These are phyloP conservation scores for Acanthornis magna DNA, from an alignment of 2,797 vertebrate species.

Conservation along the genomic window DNA sequence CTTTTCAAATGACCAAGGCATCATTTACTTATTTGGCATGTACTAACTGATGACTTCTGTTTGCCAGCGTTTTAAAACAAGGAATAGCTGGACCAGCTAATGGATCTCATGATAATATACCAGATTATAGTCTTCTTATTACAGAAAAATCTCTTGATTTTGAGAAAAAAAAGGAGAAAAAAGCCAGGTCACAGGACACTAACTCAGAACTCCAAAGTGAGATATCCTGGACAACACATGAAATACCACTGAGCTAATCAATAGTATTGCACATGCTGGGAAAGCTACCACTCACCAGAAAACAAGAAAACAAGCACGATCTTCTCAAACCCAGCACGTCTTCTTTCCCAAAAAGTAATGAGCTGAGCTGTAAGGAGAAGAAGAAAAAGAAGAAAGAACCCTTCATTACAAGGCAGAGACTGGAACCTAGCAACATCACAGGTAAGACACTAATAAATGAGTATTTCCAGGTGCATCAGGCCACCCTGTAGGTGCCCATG, in stretches of 20 bases:
- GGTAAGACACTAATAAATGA: not conserved
- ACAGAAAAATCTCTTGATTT: not conserved
- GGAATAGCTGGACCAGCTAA: not conserved
- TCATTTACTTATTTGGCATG: not conserved
- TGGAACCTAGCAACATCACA: not conserved
- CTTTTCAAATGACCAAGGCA: not conserved
- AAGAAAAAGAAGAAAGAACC: not conserved
- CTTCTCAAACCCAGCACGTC: not conserved
- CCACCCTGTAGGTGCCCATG: not conserved
- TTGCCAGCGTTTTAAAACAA: not conserved
- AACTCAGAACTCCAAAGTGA: not conserved
- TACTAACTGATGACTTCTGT: not conserved
- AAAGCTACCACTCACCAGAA: not conserved
- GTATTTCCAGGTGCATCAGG: not conserved
- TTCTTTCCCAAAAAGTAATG: not conserved
- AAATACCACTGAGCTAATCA: not conserved
- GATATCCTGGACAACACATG: not conserved
- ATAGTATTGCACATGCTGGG: not conserved
- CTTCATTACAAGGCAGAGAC: not conserved
- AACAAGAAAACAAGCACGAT: not conserved
- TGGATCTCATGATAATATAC: not conserved
- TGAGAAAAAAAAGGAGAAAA: not conserved
- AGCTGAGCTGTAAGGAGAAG: not conserved
- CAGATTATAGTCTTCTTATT: not conserved
- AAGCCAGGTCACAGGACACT: not conserved